Evolutionary conservation across 2,888 invertebrate genomes (phyloP), one percentile per base, ranked within the genome.

Genomic region (Phalera bucephala): DNA sequence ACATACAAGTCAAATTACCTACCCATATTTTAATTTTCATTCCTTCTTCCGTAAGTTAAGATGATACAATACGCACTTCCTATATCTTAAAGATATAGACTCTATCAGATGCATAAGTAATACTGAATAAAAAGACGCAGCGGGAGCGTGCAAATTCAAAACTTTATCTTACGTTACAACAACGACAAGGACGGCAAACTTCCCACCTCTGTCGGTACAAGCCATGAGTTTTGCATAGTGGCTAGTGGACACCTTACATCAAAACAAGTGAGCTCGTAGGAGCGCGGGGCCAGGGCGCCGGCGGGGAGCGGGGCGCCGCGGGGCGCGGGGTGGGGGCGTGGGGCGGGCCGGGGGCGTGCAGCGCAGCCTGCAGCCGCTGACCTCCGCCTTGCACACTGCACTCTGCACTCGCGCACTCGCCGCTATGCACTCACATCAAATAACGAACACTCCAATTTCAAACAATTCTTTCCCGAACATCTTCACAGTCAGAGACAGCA

Each of bases 201-300:
- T 65, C 56, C 68, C 64, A 68, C 67, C 61, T 69, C 64, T 56
- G 49, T 46, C 49, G 34, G 33, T 34, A 31, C 46, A 43, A 58
- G 52, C 52, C 60, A 55, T 64, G 71, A 78, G 82, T 84, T 86
- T 83, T 79, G 83, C 83, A 80, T 82, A 82, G 80, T 74, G 72
- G 75, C 72, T 71, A 69, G 75, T 74, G 75, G 85, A 80, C 82
- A 80, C 80, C 80, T 85, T 86, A 86, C 84, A 84, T 87, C 85
- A 87, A 86, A 88, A 87, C 85, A 83, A 85, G 82, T 81, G 78
- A 74, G 74, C 76, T 73, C 64, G 73, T 63, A 50, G 58, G 49
- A 53, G 56, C 53, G 60, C 51, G 52, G 53, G 53, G 54, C 57
- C 21, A 46, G 34, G 46, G 45, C n/a, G 83, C 81, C 82, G 80